Evolutionary conservation across 1,140 invertebrate genomes (phyloP).

Genomic region (Tetramorium alpestre): DNA sequence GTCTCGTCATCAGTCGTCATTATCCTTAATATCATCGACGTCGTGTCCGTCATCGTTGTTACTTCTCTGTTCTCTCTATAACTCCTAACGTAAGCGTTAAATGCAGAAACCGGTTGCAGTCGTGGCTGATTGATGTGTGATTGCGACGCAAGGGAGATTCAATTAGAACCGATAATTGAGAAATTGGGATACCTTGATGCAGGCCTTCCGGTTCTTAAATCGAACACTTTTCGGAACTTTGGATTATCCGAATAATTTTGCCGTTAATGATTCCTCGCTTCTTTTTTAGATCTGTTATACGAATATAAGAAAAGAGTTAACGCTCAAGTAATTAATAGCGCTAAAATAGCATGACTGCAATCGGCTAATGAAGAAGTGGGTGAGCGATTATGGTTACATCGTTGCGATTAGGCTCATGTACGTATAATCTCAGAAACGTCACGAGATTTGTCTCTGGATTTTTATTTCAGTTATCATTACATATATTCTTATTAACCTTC

Average conservation of each 20-base stretch:
- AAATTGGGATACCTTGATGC: background rate
- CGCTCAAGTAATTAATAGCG: background rate
- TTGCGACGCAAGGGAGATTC: background rate
- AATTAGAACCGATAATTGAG: background rate
- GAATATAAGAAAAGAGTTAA: background rate
- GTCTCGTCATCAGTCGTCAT: slow-evolving; percentile 34
- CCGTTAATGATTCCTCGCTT: background rate
- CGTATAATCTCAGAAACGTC: background rate
- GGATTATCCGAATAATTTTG: background rate
- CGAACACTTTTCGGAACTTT: background rate
- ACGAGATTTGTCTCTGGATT: background rate
- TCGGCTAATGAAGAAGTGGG: background rate
- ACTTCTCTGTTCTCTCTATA: slow-evolving; percentile 53
- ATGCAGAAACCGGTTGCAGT: slow-evolving; percentile 23
- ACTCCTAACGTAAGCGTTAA: slow-evolving; percentile 41
- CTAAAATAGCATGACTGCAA: slow-evolving; percentile 4
- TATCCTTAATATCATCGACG: slow-evolving; percentile 33
- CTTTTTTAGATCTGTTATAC: background rate
- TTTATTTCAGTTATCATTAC: slow-evolving; percentile 1
- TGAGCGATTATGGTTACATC: slow-evolving; percentile 34
- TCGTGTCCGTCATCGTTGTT: slow-evolving; percentile 33
- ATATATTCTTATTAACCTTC: slow-evolving; percentile 4
- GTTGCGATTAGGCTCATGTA: slow-evolving; percentile 42
- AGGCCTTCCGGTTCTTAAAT: background rate
- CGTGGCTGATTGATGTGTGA: background rate